phyloP scores from a whole-genome alignment of 2,113 vertebrate genomes.

The Oryzias celebensis region DNA sequence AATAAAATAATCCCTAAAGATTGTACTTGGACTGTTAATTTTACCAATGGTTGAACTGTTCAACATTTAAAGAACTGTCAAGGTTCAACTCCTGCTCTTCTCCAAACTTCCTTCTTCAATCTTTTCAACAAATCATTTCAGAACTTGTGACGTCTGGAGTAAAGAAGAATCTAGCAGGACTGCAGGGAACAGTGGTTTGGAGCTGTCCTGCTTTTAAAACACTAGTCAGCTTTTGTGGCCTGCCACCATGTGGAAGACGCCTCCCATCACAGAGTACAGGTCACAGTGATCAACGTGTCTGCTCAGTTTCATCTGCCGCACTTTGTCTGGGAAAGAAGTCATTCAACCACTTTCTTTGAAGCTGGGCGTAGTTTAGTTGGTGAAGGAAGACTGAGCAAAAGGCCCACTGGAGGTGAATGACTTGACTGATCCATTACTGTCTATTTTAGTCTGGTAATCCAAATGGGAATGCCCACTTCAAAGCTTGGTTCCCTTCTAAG shows the following conservation, averaged over 20 bases:
- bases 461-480: slow-evolving; percentile 76
- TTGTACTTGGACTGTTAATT: too few species aligned
- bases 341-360: slow-evolving; percentile 63
- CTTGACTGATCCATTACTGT: slow-evolving; percentile 73
- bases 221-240: too few species aligned
- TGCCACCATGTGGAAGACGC: slow-evolving; percentile 6
- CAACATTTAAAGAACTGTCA: too few species aligned
- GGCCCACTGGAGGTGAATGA: slow-evolving; percentile 70
- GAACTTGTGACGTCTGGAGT: too few species aligned
- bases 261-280: not conserved
- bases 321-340: slow-evolving; percentile 32
- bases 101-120: too few species aligned
- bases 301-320: slow-evolving; percentile 25
- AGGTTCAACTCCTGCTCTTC: too few species aligned
- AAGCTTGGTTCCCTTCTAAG: slow-evolving; percentile 68
- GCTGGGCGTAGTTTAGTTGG: slow-evolving; percentile 58
- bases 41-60: too few species aligned
- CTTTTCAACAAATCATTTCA: too few species aligned
- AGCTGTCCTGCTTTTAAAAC: too few species aligned
- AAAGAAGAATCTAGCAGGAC: too few species aligned
- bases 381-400: slow-evolving; percentile 66
- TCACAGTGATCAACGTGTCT: slow-evolving; percentile 11
- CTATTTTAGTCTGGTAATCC: slow-evolving; percentile 75
- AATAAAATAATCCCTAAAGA: too few species aligned
- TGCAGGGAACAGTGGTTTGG: too few species aligned